A percentile compares a stretch with the other conserved stretches of the same genome.
phyloP scores from a whole-genome alignment of 30 jellyfish, hydroid and myxozoan species.

The Pelagia noctiluca region DNA sequence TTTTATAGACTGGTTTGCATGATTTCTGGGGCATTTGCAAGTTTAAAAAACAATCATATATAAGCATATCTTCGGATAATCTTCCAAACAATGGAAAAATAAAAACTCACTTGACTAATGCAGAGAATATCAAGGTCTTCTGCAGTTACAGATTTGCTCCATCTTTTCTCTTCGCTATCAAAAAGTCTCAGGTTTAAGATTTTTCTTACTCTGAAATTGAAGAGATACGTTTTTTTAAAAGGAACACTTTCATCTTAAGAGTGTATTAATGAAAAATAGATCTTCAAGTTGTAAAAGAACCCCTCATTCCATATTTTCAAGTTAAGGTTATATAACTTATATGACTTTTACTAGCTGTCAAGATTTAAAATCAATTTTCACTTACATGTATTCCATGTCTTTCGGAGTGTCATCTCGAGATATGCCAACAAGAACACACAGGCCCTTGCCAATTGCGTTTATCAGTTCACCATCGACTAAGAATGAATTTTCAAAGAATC shows the following conservation, averaged over 20 bases:
- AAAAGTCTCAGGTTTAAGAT: conserved; percentile 76
- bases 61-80: background rate
- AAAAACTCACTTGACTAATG: conserved; percentile 81
- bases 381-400: conserved; percentile 86
- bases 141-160: conserved; percentile 86
- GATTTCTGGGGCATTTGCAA: background rate
- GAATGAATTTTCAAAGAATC: background rate
- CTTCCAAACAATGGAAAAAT: background rate
- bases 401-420: conserved; percentile 81
- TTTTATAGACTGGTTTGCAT: background rate
- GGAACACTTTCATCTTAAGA: background rate
- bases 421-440: conserved; percentile 91
- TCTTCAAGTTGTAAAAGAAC: background rate
- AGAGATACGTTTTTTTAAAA: background rate
- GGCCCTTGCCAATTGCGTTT: conserved; percentile 88
- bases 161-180: conserved; percentile 67
- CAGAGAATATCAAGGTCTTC: conserved; percentile 81
- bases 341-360: background rate
- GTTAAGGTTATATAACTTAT: too few species aligned
- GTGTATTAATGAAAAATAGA: background rate
- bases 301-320: background rate
- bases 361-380: background rate
- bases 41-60: background rate
- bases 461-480: conserved; percentile 84
- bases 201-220: conserved; percentile 69